A percentile compares a stretch with the other conserved stretches of the same genome.
phyloP scores from a whole-genome alignment of 2,888 invertebrate genomes.

The Eumacrocentrus americanus region DNA sequence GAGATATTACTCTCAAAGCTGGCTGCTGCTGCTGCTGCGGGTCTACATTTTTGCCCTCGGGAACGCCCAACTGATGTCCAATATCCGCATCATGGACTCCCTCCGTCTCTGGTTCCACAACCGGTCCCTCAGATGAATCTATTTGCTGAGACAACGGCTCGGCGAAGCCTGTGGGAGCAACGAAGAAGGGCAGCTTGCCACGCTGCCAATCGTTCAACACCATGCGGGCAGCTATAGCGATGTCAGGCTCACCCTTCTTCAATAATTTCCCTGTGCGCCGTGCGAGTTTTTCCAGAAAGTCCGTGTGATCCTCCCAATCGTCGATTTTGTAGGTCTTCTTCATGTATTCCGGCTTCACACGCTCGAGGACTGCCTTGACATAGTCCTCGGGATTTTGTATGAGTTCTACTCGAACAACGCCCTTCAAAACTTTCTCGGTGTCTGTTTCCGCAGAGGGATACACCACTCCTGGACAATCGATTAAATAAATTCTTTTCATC shows the following conservation, averaged over 20 bases:
- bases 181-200: conserved; percentile 95
- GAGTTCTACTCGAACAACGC: conserved; percentile 95
- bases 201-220: conserved; percentile 98
- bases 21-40: conserved; percentile 20
- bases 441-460: conserved; percentile 97
- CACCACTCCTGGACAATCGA: conserved; percentile 99
- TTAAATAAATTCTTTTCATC: conserved; percentile 95
- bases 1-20: conserved; percentile 66
- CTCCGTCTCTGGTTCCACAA: conserved; percentile 60
- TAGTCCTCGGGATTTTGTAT: conserved; percentile 95
- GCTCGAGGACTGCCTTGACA: conserved; percentile 81
- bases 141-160: neutral
- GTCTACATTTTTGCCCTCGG: neutral
- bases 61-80: neutral
- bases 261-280: conserved; percentile 85
- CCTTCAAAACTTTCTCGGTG: conserved; percentile 93
- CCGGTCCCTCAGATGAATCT: conserved; percentile 39
- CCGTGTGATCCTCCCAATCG: conserved; percentile 79
- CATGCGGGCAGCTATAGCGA: conserved; percentile 87
- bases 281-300: conserved; percentile 93
- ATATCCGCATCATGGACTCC: conserved; percentile 16
- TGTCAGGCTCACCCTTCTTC: conserved; percentile 97
- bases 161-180: conserved; percentile 70
- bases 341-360: conserved; percentile 89
- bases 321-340: conserved; percentile 87